Percentiles rank a stretch among this genome's conserved stretches.
phyloP scores from a whole-genome alignment of 2,113 vertebrate species.

The Casuarius casuarius region DNA sequence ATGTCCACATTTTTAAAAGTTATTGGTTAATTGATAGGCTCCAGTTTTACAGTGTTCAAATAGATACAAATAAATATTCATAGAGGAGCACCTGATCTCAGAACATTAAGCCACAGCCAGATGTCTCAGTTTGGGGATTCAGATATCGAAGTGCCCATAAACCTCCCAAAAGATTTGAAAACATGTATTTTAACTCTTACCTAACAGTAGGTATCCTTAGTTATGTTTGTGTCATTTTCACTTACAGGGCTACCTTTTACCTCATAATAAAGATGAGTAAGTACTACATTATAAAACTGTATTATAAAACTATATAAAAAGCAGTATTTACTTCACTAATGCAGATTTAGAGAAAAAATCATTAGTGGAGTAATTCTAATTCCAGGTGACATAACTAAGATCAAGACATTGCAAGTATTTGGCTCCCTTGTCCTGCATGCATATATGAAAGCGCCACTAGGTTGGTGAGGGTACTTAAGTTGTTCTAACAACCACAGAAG shows the following conservation, averaged over 20 bases:
- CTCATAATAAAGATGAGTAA: not conserved
- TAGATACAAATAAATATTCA: not conserved
- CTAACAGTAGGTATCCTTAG: not conserved
- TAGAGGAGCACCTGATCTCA: not conserved
- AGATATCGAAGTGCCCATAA: not conserved
- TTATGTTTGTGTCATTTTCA: not conserved
- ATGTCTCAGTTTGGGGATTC: not conserved
- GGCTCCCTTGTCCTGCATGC: not conserved
- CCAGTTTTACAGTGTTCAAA: not conserved
- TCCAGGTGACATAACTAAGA: not conserved
- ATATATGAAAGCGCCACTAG: not conserved
- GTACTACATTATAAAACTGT: not conserved
- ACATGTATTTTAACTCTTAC: not conserved
- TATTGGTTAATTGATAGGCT: not conserved
- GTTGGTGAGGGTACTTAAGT: not conserved
- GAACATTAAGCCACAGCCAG: not conserved
- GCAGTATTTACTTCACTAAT: not conserved
- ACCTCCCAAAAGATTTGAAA: not conserved
- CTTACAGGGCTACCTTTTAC: not conserved
- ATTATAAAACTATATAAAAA: not conserved
- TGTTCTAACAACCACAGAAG: not conserved
- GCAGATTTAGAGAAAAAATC: not conserved
- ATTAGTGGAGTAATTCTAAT: not conserved
- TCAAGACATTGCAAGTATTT: not conserved
- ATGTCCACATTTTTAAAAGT: not conserved